Conservation (phyloP, 2,113 vertebrate genomes). For the Perca schrenkii region DNA sequence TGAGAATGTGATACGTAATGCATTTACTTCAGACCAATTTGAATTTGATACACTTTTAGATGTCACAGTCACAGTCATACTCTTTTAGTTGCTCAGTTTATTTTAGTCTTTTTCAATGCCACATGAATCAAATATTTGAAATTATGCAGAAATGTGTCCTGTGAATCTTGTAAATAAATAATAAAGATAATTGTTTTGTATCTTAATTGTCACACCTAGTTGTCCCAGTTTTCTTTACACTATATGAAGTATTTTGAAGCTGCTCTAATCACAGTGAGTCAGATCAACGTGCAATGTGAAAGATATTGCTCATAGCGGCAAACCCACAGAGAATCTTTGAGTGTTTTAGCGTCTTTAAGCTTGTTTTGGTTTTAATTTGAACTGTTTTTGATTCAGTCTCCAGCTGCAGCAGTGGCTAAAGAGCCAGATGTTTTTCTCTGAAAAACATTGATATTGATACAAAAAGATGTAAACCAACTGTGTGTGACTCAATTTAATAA, state of each 20-base stretch:
- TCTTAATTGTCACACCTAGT: background rate
- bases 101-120: background rate
- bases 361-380: too few relatives aligned
- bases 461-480: background rate
- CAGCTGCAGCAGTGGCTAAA: too few relatives aligned
- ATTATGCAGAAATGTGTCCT: background rate
- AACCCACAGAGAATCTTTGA: too few relatives aligned
- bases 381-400: too few relatives aligned
- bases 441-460: too few relatives aligned
- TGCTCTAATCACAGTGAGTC: too few relatives aligned
- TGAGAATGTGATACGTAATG: background rate
- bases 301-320: too few relatives aligned
- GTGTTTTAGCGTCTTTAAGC: too few relatives aligned
- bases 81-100: background rate
- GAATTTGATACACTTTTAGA: background rate
- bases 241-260: too few relatives aligned
- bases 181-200: background rate
- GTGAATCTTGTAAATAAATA: constrained; percentile 29
- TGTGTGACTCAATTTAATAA: background rate
- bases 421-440: too few relatives aligned
- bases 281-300: too few relatives aligned
- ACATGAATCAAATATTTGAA: background rate
- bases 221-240: background rate
- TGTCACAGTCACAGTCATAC: background rate
- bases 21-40: background rate